These are phyloP conservation scores for Platichthys stellatus DNA, from an alignment of 2,113 vertebrate genomes.

Conservation along the genomic window DNA sequence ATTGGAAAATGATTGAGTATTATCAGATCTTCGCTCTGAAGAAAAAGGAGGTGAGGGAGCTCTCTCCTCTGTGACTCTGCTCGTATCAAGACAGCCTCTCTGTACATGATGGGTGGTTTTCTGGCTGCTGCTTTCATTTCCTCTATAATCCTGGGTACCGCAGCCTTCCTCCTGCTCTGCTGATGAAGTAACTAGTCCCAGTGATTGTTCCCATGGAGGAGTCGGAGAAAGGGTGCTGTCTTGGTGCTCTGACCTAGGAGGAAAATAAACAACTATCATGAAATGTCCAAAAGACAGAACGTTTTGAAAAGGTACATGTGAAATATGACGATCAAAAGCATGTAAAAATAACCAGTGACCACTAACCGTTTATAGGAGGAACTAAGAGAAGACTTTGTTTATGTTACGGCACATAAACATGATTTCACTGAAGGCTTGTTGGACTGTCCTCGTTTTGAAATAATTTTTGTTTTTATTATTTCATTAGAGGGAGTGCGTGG, in stretches of 20 bases:
- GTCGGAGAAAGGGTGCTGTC: conserved; percentile 53
- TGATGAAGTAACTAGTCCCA: conserved; percentile 73
- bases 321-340: too few species aligned
- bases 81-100: conserved; percentile 9
- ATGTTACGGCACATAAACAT: too few species aligned
- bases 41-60: not conserved
- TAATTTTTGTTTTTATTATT: not conserved
- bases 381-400: too few species aligned
- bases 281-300: not conserved
- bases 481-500: too few species aligned
- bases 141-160: conserved; percentile 19
- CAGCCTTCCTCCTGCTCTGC: conserved; percentile 70
- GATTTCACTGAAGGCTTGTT: too few species aligned
- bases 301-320: too few species aligned
- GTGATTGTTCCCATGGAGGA: conserved; percentile 68
- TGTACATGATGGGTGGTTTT: not conserved
- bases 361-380: too few species aligned
- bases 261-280: not conserved
- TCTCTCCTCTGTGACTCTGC: not conserved
- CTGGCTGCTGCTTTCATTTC: conserved; percentile 21
- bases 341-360: too few species aligned
- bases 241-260: conserved; percentile 42
- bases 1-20: conserved; percentile 11
- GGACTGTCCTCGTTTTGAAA: too few species aligned
- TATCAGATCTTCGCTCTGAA: conserved; percentile 1